Evolutionary conservation across 2,888 invertebrate species (phyloP), one percentile per base, ranked within the genome.

Genomic region (Ganaspis brasiliensis): DNA sequence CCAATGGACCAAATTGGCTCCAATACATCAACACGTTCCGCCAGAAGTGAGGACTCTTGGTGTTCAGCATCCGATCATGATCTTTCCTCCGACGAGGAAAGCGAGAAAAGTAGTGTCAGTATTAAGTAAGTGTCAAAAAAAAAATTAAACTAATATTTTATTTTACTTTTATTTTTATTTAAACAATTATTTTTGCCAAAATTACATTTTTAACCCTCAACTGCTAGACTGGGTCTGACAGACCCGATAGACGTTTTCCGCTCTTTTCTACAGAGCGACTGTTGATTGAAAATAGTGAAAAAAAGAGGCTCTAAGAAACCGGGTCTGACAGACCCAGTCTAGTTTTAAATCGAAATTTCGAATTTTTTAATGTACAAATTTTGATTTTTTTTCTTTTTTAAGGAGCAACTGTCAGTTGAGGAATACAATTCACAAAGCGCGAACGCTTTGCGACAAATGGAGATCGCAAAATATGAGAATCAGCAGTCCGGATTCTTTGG

Each of bases 361-460:
- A n/a, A n/a, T n/a, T n/a, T n/a, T n/a, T n/a, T n/a, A 71, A 45
- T 16, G n/a, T 31, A 40, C 56, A 35, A 70, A 57, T 56, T 37
- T 63, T 67, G 1, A 45, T 52, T 19, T 5, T 8, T 52, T 56
- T 21, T 59, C 56, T 55, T 77, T 70, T 75, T 77, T 56, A 92
- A 95, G 95, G 92, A 95, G 94, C 91, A 96, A 95, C 91, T 96
- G 96, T 76, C 96, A 96, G 92, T 93, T 96, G 89, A 94, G 96
- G 86, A 96, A 95, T 89, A 96, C 96, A 86, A 93, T 96, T 89
- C 95, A 95, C 92, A 96, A 96, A 89, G 96, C 96, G 83, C 95
- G 95, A 86, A 96, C 96, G 87, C 93, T 96, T 87, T 96, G 96
- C 93, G 96, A 96, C 93, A 95, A 96, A 93, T 96, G 96, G 95